phyloP scores from a whole-genome alignment of 1,140 invertebrate genomes.

The Sycophila sp. region DNA sequence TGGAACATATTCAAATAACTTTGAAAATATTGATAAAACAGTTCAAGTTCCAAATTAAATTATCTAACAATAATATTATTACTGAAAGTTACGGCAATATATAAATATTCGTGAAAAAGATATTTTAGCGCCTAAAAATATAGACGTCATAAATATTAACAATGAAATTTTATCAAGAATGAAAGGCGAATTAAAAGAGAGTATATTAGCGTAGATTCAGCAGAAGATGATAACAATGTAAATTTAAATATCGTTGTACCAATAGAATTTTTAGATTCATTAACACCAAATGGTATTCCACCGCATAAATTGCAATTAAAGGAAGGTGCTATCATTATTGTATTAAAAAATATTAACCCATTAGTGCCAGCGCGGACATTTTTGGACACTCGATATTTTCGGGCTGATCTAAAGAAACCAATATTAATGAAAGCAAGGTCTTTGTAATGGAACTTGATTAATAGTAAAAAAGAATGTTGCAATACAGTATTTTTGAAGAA shows the following conservation, averaged over 20 bases:
- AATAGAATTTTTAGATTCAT: conserved; percentile 21
- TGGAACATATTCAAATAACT: not conserved
- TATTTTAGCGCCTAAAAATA: conserved; percentile 15
- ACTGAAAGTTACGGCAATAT: not conserved
- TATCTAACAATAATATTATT: not conserved
- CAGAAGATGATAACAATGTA: not conserved
- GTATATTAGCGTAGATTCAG: conserved; percentile 5
- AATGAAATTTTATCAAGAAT: conserved; percentile 11
- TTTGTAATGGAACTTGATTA: conserved; percentile 63
- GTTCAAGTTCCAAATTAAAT: conserved; percentile 16
- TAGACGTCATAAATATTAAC: conserved; percentile 1
- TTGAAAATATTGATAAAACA: not conserved
- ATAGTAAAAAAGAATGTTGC: conserved; percentile 54
- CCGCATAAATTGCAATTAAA: conserved; percentile 18
- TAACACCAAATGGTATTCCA: too few relatives aligned
- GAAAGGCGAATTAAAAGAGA: not conserved
- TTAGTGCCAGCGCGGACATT: too few relatives aligned
- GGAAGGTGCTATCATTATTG: conserved; percentile 13
- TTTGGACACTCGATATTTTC: too few relatives aligned
- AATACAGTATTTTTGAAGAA: conserved; percentile 60
- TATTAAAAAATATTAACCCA: conserved; percentile 58
- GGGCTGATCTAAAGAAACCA: too few relatives aligned
- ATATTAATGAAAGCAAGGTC: conserved; percentile 48
- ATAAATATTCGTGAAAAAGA: not conserved
- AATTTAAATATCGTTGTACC: not conserved